phyloP scores from a whole-genome alignment of 2,888 invertebrate genomes.

The Andricus curvator region DNA sequence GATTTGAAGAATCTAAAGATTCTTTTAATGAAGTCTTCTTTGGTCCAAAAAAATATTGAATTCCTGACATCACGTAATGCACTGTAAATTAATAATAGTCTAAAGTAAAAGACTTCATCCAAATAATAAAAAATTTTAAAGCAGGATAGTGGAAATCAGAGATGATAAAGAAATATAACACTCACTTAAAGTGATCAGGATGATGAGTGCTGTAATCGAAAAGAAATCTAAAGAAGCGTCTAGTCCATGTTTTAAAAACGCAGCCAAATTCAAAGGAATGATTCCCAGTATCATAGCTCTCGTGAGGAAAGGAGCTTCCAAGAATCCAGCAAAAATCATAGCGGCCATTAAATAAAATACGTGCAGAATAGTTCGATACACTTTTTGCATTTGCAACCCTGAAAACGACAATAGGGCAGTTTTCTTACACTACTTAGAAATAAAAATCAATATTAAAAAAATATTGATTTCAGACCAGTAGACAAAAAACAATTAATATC shows the following conservation, averaged over 20 bases:
- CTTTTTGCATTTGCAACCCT: slow-evolving; percentile 71
- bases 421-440: too few species aligned
- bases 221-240: slow-evolving; percentile 72
- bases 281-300: slow-evolving; percentile 71
- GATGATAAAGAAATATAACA: slow-evolving; percentile 39
- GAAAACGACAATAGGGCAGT: slow-evolving; percentile 42
- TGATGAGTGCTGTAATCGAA: slow-evolving; percentile 71
- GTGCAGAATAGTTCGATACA: slow-evolving; percentile 68
- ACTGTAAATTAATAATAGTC: slow-evolving; percentile 59
- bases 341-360: slow-evolving; percentile 69
- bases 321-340: slow-evolving; percentile 75
- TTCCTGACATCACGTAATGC: slow-evolving; percentile 69
- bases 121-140: not conserved
- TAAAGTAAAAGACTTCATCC: not conserved
- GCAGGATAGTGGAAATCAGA: not conserved
- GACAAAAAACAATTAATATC: too few species aligned
- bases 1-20: not conserved
- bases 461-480: too few species aligned
- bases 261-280: slow-evolving; percentile 71
- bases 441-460: too few species aligned
- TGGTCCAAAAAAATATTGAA: slow-evolving; percentile 63
- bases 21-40: slow-evolving; percentile 30
- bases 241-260: slow-evolving; percentile 72
- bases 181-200: slow-evolving; percentile 73
- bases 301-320: slow-evolving; percentile 73